Percentiles rank a stretch among this genome's conserved stretches.
Conservation (phyloP, 2,797 vertebrate species). For the Pagetopsis macropterus region DNA sequence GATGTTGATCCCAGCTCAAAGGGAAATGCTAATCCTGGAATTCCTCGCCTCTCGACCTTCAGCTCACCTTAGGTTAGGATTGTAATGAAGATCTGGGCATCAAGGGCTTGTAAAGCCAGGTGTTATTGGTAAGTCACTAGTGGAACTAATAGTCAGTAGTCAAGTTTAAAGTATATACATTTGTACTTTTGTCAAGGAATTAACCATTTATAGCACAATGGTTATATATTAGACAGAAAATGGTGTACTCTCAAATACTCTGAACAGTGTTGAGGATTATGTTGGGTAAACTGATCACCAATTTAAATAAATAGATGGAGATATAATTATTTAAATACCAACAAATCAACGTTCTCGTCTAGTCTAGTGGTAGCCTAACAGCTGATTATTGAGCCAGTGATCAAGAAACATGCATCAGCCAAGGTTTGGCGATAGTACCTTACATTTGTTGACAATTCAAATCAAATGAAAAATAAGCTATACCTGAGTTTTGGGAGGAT, state of each 20-base stretch:
- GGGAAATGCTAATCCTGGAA: constrained; percentile 28
- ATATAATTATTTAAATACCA: not conserved
- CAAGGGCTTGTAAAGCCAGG: not conserved
- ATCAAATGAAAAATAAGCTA: too few species aligned
- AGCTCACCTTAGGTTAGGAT: constrained; percentile 13
- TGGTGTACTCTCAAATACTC: not conserved
- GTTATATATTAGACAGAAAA: constrained; percentile 6
- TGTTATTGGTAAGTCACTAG: not conserved
- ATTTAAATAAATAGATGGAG: not conserved
- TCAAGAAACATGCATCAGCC: constrained; percentile 5
- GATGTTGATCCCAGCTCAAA: constrained; percentile 56
- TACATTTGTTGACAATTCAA: too few species aligned
- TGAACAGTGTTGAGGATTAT: not conserved
- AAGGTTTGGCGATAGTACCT: not conserved
- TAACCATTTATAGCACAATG: constrained; percentile 8
- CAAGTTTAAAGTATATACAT: constrained; percentile 6
- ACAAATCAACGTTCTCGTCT: not conserved
- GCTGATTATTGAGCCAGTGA: constrained; percentile 12
- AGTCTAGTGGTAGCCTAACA: not conserved
- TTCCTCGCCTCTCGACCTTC: constrained; percentile 21
- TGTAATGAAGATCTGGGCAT: not conserved
- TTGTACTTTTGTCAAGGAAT: constrained; percentile 6
- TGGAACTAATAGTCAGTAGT: constrained; percentile 8
- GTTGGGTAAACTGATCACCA: not conserved
- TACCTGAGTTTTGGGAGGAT: too few species aligned